Conservation (phyloP, 2,797 vertebrate species). For the Thripadectes ignobilis region DNA sequence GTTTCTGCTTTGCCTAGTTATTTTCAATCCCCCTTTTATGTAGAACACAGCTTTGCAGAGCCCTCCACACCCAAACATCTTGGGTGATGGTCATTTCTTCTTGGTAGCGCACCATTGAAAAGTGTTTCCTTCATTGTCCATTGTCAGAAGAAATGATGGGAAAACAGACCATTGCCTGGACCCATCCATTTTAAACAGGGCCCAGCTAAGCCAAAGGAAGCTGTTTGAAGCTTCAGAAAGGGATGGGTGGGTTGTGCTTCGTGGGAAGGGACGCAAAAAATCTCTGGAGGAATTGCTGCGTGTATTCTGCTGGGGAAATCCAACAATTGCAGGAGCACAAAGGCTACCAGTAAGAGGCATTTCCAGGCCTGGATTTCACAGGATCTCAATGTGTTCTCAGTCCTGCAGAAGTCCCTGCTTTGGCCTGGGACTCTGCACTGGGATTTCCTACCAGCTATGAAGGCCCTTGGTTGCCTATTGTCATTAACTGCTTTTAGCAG, state of each 20-base stretch:
- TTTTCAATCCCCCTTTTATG: neutral
- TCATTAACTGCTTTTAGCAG: neutral
- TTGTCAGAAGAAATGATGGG: constrained; percentile 15
- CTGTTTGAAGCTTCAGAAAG: constrained; percentile 22
- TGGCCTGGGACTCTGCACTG: neutral
- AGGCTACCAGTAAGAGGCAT: neutral
- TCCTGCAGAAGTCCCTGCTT: neutral
- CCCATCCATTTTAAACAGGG: neutral
- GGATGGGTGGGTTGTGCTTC: constrained; percentile 14
- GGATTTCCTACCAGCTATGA: neutral
- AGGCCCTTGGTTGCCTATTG: neutral
- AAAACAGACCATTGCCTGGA: neutral
- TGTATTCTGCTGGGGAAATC: constrained; percentile 39
- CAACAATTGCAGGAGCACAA: constrained; percentile 36
- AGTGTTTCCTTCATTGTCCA: neutral
- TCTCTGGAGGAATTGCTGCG: neutral
- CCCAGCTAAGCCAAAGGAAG: constrained; percentile 1
- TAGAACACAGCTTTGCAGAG: neutral
- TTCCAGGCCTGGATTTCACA: constrained; percentile 20
- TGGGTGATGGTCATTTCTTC: neutral
- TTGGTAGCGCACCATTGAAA: neutral
- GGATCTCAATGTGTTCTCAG: constrained; percentile 11
- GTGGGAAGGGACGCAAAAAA: constrained; percentile 1
- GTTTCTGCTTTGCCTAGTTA: neutral
- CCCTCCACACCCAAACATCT: neutral